Evolutionary conservation across 2,797 vertebrate genomes (phyloP), one percentile per base, ranked within the genome.

Genomic region (Ispidina picta): DNA sequence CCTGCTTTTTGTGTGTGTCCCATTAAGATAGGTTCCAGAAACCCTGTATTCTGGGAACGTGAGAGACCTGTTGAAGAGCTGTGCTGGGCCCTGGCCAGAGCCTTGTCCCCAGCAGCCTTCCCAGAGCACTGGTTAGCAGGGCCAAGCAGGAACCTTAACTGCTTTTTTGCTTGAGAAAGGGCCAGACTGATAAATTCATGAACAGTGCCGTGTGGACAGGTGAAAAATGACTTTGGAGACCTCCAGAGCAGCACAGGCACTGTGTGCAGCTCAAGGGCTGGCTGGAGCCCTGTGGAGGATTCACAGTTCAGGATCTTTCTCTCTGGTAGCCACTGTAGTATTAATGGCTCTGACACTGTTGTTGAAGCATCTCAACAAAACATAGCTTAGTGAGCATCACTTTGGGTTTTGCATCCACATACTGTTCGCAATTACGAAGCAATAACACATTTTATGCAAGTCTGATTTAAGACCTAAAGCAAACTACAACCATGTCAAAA

Each of bases 161-260:
- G 3, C 31, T 4, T 23, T 46, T 41, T 48, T 52, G 12, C 48
- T 52, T 26, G 35, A 41, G 51, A 79, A 15, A 28, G 51, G 31
- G 8, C 11, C 51, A 22, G 46, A 7, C 33, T 51, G 70, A 81
- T 70, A 41, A 79, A 82, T 79, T 83, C 39, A 65, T 19, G 26
- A 29, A 18, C 7, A 1, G 15, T 6, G 9, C n/a, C 33, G 7
- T 15, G 28, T 31, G 71, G 63, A 62, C 74, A 88, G 80, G 26
- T 76, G 68, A 90, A 73, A 89, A 94, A 94, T 89, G 7, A 22
- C 56, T 84, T 44, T 46, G 33, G 78, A 88, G 83, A 64, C 44
- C 33, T 73, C 33, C 49, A 56, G 77, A 72, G 55, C 74, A 71
- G 11, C 56, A 1, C 51, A 16, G 12, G 59, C 19, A 8, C 39